These are phyloP conservation scores for Lepidocyrtinus sp. DNA, from an alignment of 2,888 invertebrate genomes.

Conservation along the genomic window DNA sequence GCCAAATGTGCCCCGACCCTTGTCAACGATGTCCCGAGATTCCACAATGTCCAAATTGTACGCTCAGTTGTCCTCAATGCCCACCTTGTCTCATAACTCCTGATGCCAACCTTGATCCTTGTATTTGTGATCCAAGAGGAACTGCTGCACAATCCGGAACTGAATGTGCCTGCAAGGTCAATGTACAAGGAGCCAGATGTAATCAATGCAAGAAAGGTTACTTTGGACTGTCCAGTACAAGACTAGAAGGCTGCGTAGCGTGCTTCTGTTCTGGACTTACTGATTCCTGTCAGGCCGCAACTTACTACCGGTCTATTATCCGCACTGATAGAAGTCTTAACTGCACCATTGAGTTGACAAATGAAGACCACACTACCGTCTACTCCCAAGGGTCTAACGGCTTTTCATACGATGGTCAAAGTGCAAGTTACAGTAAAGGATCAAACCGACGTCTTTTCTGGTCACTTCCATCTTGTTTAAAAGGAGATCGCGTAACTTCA, in stretches of 20 bases:
- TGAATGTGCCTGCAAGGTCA: slow-evolving; percentile 58
- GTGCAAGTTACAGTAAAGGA: slow-evolving; percentile 27
- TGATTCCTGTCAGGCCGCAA: slow-evolving; percentile 48
- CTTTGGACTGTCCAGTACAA: slow-evolving; percentile 54
- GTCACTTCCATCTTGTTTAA: slow-evolving; percentile 57
- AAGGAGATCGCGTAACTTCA: slow-evolving; percentile 63
- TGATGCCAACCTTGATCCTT: neutral
- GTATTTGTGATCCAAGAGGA: slow-evolving; percentile 60
- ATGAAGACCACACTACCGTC: slow-evolving; percentile 42
- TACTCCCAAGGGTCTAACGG: slow-evolving; percentile 24
- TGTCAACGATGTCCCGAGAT: slow-evolving; percentile 1
- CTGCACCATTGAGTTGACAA: slow-evolving; percentile 48
- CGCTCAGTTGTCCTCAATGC: slow-evolving; percentile 29
- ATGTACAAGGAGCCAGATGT: slow-evolving; percentile 61
- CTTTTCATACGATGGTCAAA: slow-evolving; percentile 30
- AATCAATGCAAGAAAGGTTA: slow-evolving; percentile 61
- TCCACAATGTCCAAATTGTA: slow-evolving; percentile 36
- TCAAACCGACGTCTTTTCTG: slow-evolving; percentile 48
- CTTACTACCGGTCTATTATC: slow-evolving; percentile 39
- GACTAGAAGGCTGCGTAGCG: slow-evolving; percentile 52
- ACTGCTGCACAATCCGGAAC: slow-evolving; percentile 30
- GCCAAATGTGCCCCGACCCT: slow-evolving; percentile 38
- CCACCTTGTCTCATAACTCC: slow-evolving; percentile 1
- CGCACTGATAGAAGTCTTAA: slow-evolving; percentile 15
- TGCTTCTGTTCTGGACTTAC: slow-evolving; percentile 64